These are phyloP conservation scores for Etheostoma nigrum DNA, from an alignment of 2,797 vertebrate species.

Conservation along the genomic window DNA sequence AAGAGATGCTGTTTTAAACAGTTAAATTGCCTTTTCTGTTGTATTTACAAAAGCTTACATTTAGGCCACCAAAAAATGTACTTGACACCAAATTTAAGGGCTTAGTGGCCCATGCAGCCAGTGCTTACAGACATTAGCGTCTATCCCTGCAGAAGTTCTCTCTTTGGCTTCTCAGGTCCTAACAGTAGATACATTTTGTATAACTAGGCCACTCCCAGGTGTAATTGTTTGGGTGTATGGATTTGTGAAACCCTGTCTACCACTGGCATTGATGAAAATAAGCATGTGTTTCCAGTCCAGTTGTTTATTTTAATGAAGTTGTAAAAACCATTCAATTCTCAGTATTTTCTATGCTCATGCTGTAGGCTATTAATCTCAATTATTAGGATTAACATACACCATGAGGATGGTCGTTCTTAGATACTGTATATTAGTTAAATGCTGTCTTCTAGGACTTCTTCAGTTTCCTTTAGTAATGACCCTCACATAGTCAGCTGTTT, in stretches of 20 bases:
- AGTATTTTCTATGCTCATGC: slow-evolving; percentile 1
- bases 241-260: background rate
- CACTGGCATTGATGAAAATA: slow-evolving; percentile 2
- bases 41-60: too few relatives aligned
- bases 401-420: background rate
- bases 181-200: slow-evolving; percentile 6
- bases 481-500: background rate
- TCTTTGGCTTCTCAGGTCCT: background rate
- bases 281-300: slow-evolving; percentile 1
- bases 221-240: background rate
- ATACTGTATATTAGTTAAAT: background rate
- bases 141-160: background rate
- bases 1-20: too few relatives aligned
- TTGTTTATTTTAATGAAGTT: background rate
- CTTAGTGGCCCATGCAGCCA: too few relatives aligned
- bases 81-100: too few relatives aligned
- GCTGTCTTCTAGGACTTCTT: background rate
- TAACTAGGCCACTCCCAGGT: background rate
- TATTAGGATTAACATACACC: background rate
- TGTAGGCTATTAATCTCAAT: background rate
- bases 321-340: background rate
- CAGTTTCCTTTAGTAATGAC: background rate
- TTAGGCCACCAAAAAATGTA: too few relatives aligned
- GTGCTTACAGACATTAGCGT: too few relatives aligned
- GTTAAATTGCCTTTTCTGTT: too few relatives aligned